These are phyloP conservation scores for Etia nguti DNA, from an alignment of 2,113 vertebrate genomes.

Conservation along the genomic window DNA sequence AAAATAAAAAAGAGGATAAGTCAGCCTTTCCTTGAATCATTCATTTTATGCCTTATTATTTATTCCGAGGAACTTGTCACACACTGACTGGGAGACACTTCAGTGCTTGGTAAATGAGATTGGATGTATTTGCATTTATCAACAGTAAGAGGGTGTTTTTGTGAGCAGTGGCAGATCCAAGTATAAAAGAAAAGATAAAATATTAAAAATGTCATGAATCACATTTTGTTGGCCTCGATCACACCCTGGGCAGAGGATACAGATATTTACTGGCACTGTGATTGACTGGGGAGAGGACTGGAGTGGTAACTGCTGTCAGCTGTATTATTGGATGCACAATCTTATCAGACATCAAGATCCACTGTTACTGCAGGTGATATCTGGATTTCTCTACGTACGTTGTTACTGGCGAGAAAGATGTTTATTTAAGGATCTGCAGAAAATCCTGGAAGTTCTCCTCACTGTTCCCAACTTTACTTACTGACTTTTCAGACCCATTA, in stretches of 20 bases:
- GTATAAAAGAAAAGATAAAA: neutral
- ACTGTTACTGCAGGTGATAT: neutral
- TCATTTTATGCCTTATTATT: neutral
- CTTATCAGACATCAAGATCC: neutral
- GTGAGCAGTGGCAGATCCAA: neutral
- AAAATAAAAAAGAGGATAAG: neutral
- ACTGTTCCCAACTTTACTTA: neutral
- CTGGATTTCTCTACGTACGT: neutral
- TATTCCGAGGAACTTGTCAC: slow-evolving; percentile 7
- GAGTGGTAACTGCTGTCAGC: neutral
- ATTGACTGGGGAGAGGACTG: neutral
- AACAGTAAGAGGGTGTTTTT: neutral
- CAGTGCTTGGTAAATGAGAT: slow-evolving; percentile 1
- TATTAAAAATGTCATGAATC: neutral
- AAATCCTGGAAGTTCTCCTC: neutral
- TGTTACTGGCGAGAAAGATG: neutral
- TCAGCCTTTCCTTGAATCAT: neutral
- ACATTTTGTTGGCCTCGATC: neutral
- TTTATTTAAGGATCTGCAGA: neutral
- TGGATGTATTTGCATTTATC: neutral
- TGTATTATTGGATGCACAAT: neutral
- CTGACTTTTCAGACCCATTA: neutral
- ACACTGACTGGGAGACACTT: neutral
- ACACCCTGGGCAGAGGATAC: neutral
- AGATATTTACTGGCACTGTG: neutral